Evolutionary conservation across 2,888 invertebrate genomes (phyloP), one percentile per base, ranked within the genome.

Genomic region (Eupithecia tripunctaria): DNA sequence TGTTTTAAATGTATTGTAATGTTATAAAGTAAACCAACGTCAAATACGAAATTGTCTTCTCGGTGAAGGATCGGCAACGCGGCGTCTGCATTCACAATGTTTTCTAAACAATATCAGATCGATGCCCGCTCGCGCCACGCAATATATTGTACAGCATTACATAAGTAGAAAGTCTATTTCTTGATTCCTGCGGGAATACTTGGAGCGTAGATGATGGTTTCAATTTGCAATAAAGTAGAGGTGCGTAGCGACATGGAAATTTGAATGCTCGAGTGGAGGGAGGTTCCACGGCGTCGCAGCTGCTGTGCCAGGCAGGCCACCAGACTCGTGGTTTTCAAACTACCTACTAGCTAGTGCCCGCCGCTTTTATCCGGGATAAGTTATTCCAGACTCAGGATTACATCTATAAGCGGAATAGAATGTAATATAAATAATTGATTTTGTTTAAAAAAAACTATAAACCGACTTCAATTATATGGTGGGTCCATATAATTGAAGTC

Each of bases 41-140:
- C 12, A 5, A 21, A 25, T 12, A 25, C 21, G n/a, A 10, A 10
- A 51, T 21, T 21, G n/a, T 51, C 10, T 21, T 51, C 47, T 43
- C 47, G 0, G 47, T 21, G n/a, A 51, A 51, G n/a, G 47, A 51
- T 43, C 43, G 18, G 43, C 7, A 18, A 7, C 7, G 7, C 43
- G 18, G 18, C 18, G 43, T 43, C 18, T 43, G n/a, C 18, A 18
- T n/a, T 43, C 43, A 43, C 43, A 43, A n/a, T 7, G n/a, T 43
- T 43, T n/a, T 43, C 43, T 6, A 43, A 43, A 27, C 14, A 60
- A 60, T 60, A 60, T 27, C 47, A 18, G 18, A 41, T 29, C 68
- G 60, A 60, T 38, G 60, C 43, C 15, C 65, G 67, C 67, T 70
- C 59, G 21, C 62, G 18, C 51, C 38, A 25, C 36, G 43, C 59